phyloP scores from a whole-genome alignment of 2,113 vertebrate genomes.

The Solea senegalensis region DNA sequence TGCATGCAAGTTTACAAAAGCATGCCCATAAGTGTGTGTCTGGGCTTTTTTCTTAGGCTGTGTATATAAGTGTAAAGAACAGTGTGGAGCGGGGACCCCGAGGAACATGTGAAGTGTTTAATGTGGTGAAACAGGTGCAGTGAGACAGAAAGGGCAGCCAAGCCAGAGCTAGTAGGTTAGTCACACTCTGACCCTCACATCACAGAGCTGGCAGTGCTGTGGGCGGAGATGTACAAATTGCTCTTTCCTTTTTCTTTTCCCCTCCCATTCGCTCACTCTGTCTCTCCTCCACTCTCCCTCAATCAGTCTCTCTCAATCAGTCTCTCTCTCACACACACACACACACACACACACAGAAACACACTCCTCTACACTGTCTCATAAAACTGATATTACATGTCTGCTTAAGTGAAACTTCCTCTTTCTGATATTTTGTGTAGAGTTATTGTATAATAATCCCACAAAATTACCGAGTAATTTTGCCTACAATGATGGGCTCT shows the following conservation, averaged over 20 bases:
- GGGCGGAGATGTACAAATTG: conserved; percentile 67
- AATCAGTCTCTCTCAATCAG: neutral
- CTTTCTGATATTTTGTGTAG: too few relatives aligned
- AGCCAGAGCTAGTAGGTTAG: conserved; percentile 62
- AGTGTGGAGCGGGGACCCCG: conserved; percentile 49
- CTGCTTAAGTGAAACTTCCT: neutral
- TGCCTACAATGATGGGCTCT: too few relatives aligned
- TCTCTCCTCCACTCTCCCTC: conserved; percentile 13
- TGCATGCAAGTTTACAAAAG: conserved; percentile 2
- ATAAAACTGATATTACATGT: neutral
- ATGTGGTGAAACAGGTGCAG: conserved; percentile 82
- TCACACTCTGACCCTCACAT: conserved; percentile 69
- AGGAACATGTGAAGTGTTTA: conserved; percentile 73
- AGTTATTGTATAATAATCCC: too few relatives aligned
- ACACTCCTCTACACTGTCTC: neutral
- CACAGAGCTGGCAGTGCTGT: conserved; percentile 61
- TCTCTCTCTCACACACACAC: too few relatives aligned
- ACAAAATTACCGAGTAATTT: too few relatives aligned
- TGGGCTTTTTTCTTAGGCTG: conserved; percentile 19
- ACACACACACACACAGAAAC: neutral
- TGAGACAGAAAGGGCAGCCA: conserved; percentile 86
- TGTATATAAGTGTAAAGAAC: conserved; percentile 42
- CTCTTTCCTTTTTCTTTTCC: conserved; percentile 38
- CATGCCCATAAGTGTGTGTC: neutral
- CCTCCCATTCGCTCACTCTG: conserved; percentile 12